Conservation (phyloP, 2,113 vertebrate genomes). For the Hiodon alosoides region DNA sequence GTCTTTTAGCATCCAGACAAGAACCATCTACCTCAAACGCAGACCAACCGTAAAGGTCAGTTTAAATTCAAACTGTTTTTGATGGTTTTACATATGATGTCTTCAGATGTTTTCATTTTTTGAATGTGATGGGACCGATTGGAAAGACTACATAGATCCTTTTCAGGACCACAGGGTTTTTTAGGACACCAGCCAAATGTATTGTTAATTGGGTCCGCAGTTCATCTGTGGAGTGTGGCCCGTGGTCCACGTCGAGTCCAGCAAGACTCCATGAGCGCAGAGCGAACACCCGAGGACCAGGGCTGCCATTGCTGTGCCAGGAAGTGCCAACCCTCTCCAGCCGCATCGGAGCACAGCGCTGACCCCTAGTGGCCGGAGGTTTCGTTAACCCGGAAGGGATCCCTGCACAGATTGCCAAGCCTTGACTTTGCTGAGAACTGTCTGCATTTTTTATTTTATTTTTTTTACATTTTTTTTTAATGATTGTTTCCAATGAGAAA, state of each 20-base stretch:
- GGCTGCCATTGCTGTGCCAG: neutral
- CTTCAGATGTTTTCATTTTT: neutral
- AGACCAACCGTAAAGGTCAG: constrained; percentile 91
- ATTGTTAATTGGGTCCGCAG: neutral
- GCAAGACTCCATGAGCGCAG: constrained; percentile 11
- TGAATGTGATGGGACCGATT: no score
- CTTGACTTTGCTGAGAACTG: no score
- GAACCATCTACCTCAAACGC: constrained; percentile 88
- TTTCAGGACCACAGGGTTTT: neutral
- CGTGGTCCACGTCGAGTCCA: neutral
- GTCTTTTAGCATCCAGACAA: constrained; percentile 82
- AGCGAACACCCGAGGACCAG: neutral
- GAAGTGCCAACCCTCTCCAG: neutral
- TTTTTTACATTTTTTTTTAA: no score
- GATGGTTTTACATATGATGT: neutral
- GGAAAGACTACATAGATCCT: no score
- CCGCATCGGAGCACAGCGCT: neutral
- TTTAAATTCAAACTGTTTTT: neutral
- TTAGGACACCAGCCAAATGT: neutral
- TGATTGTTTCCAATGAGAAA: no score
- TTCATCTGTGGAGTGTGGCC: constrained; percentile 22
- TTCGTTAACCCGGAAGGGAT: no score
- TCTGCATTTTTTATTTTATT: no score
- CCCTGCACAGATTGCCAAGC: no score
- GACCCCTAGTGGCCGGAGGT: neutral